phyloP scores from a whole-genome alignment of 2,113 vertebrate genomes.

The Oreotrochilus melanogaster region DNA sequence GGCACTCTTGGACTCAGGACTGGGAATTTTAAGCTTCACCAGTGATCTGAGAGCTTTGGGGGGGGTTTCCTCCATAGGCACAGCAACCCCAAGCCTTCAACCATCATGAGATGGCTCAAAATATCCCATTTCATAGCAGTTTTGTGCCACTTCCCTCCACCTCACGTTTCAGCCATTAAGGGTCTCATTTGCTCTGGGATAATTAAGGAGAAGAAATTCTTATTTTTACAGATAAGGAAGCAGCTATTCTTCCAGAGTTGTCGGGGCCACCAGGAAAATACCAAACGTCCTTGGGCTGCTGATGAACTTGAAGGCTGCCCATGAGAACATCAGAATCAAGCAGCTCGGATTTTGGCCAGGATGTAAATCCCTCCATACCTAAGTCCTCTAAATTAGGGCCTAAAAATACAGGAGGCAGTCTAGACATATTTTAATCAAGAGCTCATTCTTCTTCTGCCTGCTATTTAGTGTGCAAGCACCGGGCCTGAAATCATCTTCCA shows the following conservation, averaged over 20 bases:
- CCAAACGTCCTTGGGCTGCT: not conserved
- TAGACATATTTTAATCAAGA: conserved; percentile 29
- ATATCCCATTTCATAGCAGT: not conserved
- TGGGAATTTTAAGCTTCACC: not conserved
- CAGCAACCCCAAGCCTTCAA: not conserved
- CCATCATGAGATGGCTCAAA: not conserved
- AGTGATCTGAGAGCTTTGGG: not conserved
- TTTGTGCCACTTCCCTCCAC: not conserved
- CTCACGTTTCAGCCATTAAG: not conserved
- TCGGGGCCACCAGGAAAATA: not conserved
- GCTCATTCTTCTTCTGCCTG: conserved; percentile 12
- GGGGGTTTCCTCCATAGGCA: not conserved
- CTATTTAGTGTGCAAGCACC: conserved; percentile 4
- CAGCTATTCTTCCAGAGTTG: not conserved
- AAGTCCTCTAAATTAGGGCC: not conserved
- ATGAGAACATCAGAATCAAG: not conserved
- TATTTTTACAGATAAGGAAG: not conserved
- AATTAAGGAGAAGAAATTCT: not conserved
- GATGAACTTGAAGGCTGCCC: not conserved
- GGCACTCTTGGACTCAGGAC: not conserved
- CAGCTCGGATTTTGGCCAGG: not conserved
- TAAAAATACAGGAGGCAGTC: conserved; percentile 4
- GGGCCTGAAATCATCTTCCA: conserved; percentile 11
- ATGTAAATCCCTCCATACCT: not conserved
- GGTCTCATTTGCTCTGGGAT: not conserved